Conservation (phyloP, 2,113 vertebrate species). For the Prionailurus bengalensis region DNA sequence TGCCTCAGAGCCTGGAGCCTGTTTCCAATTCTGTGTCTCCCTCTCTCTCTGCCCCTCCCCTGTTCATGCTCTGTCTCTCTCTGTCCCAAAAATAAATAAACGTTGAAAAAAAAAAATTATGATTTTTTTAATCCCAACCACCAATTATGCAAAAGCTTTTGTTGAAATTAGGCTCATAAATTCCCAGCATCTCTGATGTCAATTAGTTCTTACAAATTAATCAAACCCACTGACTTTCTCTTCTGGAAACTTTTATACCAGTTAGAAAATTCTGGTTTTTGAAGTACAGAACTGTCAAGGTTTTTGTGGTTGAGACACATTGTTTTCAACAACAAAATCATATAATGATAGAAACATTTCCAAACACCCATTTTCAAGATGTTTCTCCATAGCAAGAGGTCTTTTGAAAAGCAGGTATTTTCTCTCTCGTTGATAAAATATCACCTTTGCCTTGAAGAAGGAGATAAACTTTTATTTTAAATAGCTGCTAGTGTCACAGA, state of each 20-base stretch:
- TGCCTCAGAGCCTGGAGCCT: too few species aligned
- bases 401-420: slow-evolving; percentile 46
- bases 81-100: too few species aligned
- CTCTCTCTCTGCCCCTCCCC: too few species aligned
- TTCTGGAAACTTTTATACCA: background rate
- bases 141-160: background rate
- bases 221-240: slow-evolving; percentile 13
- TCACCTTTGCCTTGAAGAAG: slow-evolving; percentile 16
- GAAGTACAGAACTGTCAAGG: background rate
- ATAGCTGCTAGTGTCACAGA: background rate
- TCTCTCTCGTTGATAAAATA: slow-evolving; percentile 47
- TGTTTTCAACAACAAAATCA: slow-evolving; percentile 49
- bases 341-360: background rate
- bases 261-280: slow-evolving; percentile 32
- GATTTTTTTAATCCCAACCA: background rate
- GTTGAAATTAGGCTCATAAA: background rate
- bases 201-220: background rate
- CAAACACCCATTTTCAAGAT: slow-evolving; percentile 45
- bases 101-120: too few species aligned
- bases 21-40: too few species aligned
- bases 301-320: background rate
- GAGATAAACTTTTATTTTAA: background rate
- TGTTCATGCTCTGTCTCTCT: too few species aligned
- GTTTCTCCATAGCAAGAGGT: background rate
- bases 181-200: background rate